Conservation (phyloP, 2,113 vertebrate species). For the Sylvilagus bachmani region DNA sequence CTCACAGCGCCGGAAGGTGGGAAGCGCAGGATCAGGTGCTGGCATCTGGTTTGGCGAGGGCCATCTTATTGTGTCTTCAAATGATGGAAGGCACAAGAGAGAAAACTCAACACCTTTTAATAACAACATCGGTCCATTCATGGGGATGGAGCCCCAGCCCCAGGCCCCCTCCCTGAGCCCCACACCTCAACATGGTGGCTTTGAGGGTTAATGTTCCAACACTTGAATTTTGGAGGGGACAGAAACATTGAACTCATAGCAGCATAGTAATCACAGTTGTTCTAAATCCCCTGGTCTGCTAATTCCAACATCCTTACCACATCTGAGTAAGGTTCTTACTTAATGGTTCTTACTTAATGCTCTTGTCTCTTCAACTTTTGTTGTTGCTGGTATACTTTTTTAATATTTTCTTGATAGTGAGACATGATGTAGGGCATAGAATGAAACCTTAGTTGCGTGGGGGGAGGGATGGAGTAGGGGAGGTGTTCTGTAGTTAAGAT, state of each 20-base stretch:
- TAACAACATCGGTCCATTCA: background rate
- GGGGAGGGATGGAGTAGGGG: accelerated
- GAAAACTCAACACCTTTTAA: background rate
- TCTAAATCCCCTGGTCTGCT: background rate
- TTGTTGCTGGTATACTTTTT: background rate
- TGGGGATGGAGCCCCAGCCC: background rate
- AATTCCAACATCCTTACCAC: background rate
- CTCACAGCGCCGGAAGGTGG: background rate
- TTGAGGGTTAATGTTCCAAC: background rate
- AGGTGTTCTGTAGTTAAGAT: accelerated
- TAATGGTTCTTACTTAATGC: too few species aligned
- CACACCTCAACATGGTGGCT: too few species aligned
- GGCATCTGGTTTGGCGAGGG: background rate
- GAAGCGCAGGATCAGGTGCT: background rate
- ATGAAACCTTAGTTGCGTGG: background rate
- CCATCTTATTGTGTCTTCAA: background rate
- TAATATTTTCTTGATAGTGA: background rate
- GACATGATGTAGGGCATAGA: background rate
- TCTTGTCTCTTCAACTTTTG: background rate
- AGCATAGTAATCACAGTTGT: background rate
- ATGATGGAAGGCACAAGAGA: background rate
- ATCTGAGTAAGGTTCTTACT: background rate
- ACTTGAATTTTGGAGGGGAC: background rate
- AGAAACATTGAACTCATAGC: background rate
- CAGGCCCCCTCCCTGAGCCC: background rate